Evolutionary conservation across 2,888 invertebrate genomes (phyloP), one percentile per base, ranked within the genome.

Genomic region (Perithous albicinctus): DNA sequence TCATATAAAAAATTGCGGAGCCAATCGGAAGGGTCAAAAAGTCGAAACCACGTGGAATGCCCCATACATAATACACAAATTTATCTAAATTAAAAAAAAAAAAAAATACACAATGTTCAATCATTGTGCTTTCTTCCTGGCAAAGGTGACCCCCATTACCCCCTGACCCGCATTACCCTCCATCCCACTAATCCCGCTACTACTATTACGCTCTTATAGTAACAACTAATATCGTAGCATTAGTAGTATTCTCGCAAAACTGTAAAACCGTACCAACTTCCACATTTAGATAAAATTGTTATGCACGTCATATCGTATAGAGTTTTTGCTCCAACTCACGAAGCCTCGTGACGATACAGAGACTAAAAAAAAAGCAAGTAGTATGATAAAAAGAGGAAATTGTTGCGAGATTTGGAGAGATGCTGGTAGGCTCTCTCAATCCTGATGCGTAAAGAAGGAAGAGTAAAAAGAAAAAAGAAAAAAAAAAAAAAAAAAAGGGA

Each of bases 391-490:
- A 51, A 23, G 59, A 32, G 59, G 32, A 29, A 32, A 59, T 59
- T 59, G 20, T 64, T 43, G 41, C 72, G 63, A 63, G 8, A 20
- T 67, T 43, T 26, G 61, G 61, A 38, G 29, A 38, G n/a, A n/a
- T n/a, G n/a, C n/a, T 1, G 26, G 18, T 41, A 8, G 43, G 41
- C 20, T 18, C n/a, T 18, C n/a, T 38, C 20, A 23, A 12, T 10
- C 35, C 38, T n/a, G n/a, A n/a, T n/a, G 64, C 64, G 23, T 6
- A 15, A 26, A 54, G 54, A n/a, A 41, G 63, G 35, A 73, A 54
- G 72, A n/a, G n/a, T n/a, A n/a, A n/a, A n/a, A n/a, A n/a, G n/a
- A 15, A 26, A 54, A 43, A n/a, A 41, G 63, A 26, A 73, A 54
- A 64, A n/a, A n/a, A n/a, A n/a, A n/a, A n/a, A n/a, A n/a, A n/a